These are phyloP conservation scores for Lepetodrilus schrolli DNA, from an alignment of 2,888 invertebrate genomes.

Conservation along the genomic window DNA sequence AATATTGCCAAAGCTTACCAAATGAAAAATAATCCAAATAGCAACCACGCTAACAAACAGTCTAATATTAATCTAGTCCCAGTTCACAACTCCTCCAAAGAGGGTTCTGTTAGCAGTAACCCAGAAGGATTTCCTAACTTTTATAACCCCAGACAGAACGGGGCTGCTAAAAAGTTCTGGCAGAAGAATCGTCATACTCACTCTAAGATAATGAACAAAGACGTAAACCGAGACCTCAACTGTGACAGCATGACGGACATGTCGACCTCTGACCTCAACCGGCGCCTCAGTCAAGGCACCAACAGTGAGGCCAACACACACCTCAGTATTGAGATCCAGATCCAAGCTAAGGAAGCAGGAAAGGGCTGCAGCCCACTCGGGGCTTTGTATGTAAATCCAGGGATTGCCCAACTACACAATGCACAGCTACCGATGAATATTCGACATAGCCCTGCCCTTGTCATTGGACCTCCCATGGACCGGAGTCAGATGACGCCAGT, in stretches of 20 bases:
- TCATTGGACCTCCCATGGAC: constrained; percentile 33
- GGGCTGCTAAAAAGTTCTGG: constrained; percentile 93
- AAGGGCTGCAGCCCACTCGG: background rate
- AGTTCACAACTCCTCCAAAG: constrained; percentile 53
- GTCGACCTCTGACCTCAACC: constrained; percentile 36
- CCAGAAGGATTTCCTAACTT: constrained; percentile 78
- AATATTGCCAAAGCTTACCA: constrained; percentile 50
- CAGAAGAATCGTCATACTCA: constrained; percentile 79
- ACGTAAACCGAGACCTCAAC: constrained; percentile 65
- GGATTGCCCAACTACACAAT: background rate
- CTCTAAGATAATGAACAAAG: constrained; percentile 66
- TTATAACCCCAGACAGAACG: constrained; percentile 94
- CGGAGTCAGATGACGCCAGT: constrained; percentile 46
- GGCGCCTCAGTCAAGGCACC: constrained; percentile 48
- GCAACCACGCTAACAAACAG: too few relatives aligned
- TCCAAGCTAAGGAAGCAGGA: constrained; percentile 51
- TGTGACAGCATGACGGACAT: constrained; percentile 56
- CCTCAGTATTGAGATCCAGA: constrained; percentile 67
- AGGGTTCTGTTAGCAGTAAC: constrained; percentile 44
- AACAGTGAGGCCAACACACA: constrained; percentile 63
- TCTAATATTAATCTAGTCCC: constrained; percentile 69
- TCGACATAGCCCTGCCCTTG: background rate
- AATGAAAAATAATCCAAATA: constrained; percentile 45
- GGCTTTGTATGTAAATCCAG: background rate
- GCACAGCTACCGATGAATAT: constrained; percentile 10